Base-by-base conservation (phyloP, 2,888 invertebrate species). In the Trichacis sp. region DNA sequence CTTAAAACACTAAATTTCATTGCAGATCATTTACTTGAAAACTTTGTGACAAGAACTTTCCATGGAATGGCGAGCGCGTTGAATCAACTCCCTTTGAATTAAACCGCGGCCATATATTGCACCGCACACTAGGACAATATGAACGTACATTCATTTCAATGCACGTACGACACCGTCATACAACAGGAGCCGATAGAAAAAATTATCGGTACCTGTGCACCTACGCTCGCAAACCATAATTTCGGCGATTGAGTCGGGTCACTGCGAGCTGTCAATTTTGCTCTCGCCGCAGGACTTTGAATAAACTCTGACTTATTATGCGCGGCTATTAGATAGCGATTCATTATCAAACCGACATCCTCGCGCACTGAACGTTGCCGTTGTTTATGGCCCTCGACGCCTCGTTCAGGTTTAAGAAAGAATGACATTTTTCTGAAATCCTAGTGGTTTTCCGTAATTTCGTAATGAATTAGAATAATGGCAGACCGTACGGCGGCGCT, bases 141-240 rank as follows among this genome's bases (percentile, higher is more conserved):
- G 69, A 66, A 66, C 57, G 57, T 49, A 52, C 48, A 48, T 58
- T 59, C 19, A 56, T 61, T 65, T 46, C 50, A 48, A 58, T 64
- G 58, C 60, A 47, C 48, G 33, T 43, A 53, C 45, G 38, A 29
- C 55, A 20, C 42, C 2, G 14, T 30, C 52, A 46, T 33, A 45
- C 62, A 48, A 53, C 58, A 38, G 45, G 56, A 56, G 57, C 59
- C 62, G 56, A 69, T 69, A 61, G 49, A 64, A 64, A 61, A 64
- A 69, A 66, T 69, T 69, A 69, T 69, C 42, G 64, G 59, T 42
- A 64, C 64, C 69, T 66, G 62, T 67, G 66, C 66, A 42, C 69
- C 69, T 30, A 66, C 69, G 54, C 43, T 19, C 42, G 53, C 69
- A 58, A 53, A 64, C 66, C 64, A 67, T 66, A 64, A 67, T 66